These are phyloP conservation scores for Leucophenga varia DNA, from an alignment of 1,140 invertebrate species.

Conservation along the genomic window DNA sequence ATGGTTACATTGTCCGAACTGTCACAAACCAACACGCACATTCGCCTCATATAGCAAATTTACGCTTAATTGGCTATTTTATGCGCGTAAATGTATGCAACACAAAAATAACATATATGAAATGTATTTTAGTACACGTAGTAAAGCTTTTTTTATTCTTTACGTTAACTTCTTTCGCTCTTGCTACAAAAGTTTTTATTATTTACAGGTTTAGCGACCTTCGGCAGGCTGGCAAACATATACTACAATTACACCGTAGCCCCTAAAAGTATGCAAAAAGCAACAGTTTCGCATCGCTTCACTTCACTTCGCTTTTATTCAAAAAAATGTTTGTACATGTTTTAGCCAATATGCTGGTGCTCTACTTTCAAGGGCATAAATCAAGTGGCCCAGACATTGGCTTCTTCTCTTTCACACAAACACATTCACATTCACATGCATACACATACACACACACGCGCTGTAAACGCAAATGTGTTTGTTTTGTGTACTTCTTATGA, in stretches of 20 bases:
- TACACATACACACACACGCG: conserved; percentile 1
- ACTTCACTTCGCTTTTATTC: conserved; percentile 29
- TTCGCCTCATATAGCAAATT: conserved; percentile 29
- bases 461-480: conserved; percentile 13
- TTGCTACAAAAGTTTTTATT: neutral
- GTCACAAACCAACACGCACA: conserved; percentile 17
- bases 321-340: conserved; percentile 38
- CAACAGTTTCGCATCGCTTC: no score
- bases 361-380: no score
- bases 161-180: no score
- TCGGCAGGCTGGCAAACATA: no score
- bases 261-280: no score
- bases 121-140: neutral
- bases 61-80: conserved; percentile 42
- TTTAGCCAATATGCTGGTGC: no score
- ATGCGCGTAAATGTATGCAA: conserved; percentile 39
- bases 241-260: no score
- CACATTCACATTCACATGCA: conserved; percentile 13
- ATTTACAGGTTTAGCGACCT: conserved; percentile 7
- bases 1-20: no score
- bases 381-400: conserved; percentile 19
- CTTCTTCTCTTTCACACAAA: conserved; percentile 14
- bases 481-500: no score
- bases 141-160: no score
- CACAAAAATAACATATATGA: conserved; percentile 26